phyloP scores from a whole-genome alignment of 2,113 vertebrate genomes.

The Bos javanicus region DNA sequence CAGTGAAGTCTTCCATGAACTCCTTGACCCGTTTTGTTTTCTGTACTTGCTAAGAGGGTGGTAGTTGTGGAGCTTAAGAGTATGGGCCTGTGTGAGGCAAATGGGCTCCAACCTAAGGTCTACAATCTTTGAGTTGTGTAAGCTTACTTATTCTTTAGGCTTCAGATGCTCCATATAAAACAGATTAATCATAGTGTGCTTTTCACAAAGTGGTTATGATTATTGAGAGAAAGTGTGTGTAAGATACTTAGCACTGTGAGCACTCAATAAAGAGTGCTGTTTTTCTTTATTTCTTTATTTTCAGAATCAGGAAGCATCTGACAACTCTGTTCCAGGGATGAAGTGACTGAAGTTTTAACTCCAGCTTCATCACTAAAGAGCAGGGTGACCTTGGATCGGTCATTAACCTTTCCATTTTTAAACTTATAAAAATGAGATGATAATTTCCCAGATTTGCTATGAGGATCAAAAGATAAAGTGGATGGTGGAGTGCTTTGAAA shows the following conservation, averaged over 20 bases:
- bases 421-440: background rate
- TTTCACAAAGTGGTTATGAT: background rate
- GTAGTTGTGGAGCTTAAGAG: background rate
- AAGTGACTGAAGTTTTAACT: background rate
- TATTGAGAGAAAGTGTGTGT: background rate
- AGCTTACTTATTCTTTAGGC: background rate
- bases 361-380: background rate
- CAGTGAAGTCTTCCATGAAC: background rate
- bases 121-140: background rate
- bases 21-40: background rate
- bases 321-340: background rate
- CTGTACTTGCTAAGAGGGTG: background rate
- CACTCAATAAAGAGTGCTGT: background rate
- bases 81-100: background rate
- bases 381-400: background rate
- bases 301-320: background rate
- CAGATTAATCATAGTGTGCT: background rate
- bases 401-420: background rate
- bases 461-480: background rate
- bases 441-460: slow-evolving; percentile 4
- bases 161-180: background rate
- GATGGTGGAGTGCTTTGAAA: background rate
- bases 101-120: background rate
- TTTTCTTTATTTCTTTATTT: background rate
- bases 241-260: background rate